Percentiles rank a stretch among this genome's conserved stretches.
Evolutionary conservation across 2,888 invertebrate genomes (phyloP).

Genomic region (Caenorhabditis afra): DNA sequence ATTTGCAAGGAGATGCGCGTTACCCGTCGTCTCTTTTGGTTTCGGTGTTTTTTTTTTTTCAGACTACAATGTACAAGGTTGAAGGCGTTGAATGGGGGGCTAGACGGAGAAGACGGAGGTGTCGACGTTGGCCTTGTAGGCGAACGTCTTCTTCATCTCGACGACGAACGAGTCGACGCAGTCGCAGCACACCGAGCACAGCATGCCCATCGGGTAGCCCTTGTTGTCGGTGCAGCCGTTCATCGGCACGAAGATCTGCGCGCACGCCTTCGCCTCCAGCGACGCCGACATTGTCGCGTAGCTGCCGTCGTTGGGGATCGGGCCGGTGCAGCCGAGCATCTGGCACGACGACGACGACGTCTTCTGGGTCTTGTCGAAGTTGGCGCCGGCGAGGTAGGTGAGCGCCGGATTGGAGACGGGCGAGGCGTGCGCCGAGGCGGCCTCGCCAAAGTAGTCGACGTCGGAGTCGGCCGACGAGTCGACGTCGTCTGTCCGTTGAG

Average conservation of each 20-base stretch:
- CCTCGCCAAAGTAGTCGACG: slow-evolving; percentile 57
- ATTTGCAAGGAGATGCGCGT: too few species aligned
- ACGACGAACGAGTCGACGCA: slow-evolving; percentile 69
- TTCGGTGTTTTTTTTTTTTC: too few species aligned
- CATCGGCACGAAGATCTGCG: slow-evolving; percentile 75
- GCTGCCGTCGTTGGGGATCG: slow-evolving; percentile 75
- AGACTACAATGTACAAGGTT: too few species aligned
- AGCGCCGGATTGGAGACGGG: slow-evolving; percentile 75
- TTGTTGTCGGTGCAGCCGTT: slow-evolving; percentile 73
- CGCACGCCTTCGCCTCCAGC: slow-evolving; percentile 64
- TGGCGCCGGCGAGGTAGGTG: slow-evolving; percentile 73
- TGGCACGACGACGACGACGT: slow-evolving; percentile 70
- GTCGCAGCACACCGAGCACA: slow-evolving; percentile 78
- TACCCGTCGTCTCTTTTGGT: too few species aligned
- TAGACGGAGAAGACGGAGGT: slow-evolving; percentile 37
- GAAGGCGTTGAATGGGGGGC: neutral
- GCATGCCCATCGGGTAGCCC: slow-evolving; percentile 78
- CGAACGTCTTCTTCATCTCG: slow-evolving; percentile 75
- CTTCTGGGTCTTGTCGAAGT: slow-evolving; percentile 75
- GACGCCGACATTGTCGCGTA: slow-evolving; percentile 60
- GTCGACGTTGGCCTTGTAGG: slow-evolving; percentile 62
- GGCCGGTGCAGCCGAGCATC: slow-evolving; percentile 77
- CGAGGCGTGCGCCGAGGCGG: slow-evolving; percentile 17
- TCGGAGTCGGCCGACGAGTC: slow-evolving; percentile 48
- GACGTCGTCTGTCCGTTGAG: slow-evolving; percentile 29